A percentile compares a stretch with the other conserved stretches of the same genome.
Evolutionary conservation across 2,888 invertebrate species (phyloP).

Genomic region (Cantharis nigra): DNA sequence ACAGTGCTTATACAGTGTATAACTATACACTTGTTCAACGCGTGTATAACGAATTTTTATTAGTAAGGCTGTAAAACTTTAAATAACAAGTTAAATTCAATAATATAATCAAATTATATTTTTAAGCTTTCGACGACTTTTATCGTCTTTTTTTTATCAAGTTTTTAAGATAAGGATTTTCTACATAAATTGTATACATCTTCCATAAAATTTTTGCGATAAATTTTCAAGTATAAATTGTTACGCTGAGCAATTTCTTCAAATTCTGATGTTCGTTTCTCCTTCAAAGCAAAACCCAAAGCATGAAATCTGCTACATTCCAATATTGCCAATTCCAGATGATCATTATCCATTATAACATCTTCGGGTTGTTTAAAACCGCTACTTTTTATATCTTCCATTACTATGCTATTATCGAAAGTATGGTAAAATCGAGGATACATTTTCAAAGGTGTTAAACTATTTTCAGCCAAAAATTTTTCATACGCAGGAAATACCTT

Average conservation of each 20-base stretch:
- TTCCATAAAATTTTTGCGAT: neutral
- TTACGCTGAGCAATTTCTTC: neutral
- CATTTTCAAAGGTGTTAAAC: neutral
- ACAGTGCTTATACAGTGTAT: no score
- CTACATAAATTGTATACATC: neutral
- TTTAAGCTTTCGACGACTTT: no score
- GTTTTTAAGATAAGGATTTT: neutral
- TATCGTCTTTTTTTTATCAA: no score
- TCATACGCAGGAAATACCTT: neutral
- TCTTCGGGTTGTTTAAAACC: neutral
- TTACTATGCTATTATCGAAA: neutral
- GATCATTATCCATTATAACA: no score
- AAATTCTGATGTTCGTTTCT: neutral
- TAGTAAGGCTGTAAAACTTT: no score
- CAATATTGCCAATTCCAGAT: neutral
- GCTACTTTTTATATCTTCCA: neutral
- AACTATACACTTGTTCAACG: no score
- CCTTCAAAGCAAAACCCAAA: neutral
- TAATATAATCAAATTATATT: no score
- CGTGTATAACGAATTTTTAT: no score
- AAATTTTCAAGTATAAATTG: neutral
- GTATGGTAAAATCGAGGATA: neutral
- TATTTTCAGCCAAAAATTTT: neutral
- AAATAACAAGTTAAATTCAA: no score
- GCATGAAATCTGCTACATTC: neutral